Percentiles rank a stretch among this genome's conserved stretches.
phyloP scores from a whole-genome alignment of 2,888 invertebrate species.

The Pseudolycoriella hygida region DNA sequence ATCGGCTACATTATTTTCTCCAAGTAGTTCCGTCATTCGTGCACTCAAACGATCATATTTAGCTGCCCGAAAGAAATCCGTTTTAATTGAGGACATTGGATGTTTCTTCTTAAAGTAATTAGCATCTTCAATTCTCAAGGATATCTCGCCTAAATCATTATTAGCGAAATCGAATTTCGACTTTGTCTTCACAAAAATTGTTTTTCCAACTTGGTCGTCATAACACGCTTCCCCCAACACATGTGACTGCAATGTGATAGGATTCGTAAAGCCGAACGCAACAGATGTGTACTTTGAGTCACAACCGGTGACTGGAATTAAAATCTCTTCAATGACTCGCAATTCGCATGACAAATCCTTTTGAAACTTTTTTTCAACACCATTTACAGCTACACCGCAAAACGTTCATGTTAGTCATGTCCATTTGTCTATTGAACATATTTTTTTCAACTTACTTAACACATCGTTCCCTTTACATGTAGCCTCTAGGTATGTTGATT shows the following conservation, averaged over 20 bases:
- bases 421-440: neutral
- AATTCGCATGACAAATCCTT: constrained; percentile 14
- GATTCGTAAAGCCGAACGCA: constrained; percentile 17
- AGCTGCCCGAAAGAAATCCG: constrained; percentile 16
- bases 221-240: constrained; percentile 19
- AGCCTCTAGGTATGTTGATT: neutral
- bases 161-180: neutral
- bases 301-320: constrained; percentile 15
- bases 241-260: constrained; percentile 13
- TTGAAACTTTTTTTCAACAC: constrained; percentile 6
- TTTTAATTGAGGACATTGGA: constrained; percentile 16
- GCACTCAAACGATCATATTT: constrained; percentile 16
- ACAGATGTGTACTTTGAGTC: constrained; percentile 12
- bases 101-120: constrained; percentile 13
- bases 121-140: constrained; percentile 10
- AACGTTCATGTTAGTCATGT: neutral
- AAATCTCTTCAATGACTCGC: constrained; percentile 17
- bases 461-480: neutral
- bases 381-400: constrained; percentile 9
- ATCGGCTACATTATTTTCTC: constrained; percentile 11
- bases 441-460: neutral
- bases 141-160: neutral
- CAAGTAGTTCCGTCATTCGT: constrained; percentile 12
- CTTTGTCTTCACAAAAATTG: constrained; percentile 15
- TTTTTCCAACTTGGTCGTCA: constrained; percentile 13